Conservation (phyloP, 2,888 invertebrate species). For the Cynaeus angustus region DNA sequence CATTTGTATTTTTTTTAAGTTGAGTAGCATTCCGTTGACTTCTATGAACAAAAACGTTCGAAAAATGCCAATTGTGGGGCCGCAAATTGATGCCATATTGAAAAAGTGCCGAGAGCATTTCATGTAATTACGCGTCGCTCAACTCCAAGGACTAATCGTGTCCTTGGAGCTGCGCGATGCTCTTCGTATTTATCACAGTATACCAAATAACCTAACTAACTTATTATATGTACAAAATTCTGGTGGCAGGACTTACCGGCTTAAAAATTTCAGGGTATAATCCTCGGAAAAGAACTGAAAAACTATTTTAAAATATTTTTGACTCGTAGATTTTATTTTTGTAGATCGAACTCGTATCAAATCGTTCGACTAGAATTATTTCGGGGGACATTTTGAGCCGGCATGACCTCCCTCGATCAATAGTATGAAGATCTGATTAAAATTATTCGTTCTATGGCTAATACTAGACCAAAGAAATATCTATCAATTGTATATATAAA, state of each 20-base stretch:
- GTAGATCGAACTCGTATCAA: slow-evolving; percentile 61
- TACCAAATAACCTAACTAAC: slow-evolving; percentile 61
- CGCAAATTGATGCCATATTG: slow-evolving; percentile 49
- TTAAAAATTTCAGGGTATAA: slow-evolving; percentile 61
- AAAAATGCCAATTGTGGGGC: slow-evolving; percentile 33
- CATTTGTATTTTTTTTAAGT: slow-evolving; percentile 38
- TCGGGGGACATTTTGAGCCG: slow-evolving; percentile 58
- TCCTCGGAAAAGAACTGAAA: slow-evolving; percentile 63
- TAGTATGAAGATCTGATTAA: slow-evolving; percentile 55
- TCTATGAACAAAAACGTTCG: slow-evolving; percentile 27
- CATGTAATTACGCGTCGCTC: slow-evolving; percentile 33
- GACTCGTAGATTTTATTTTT: slow-evolving; percentile 64
- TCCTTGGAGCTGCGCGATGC: slow-evolving; percentile 2
- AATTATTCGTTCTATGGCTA: slow-evolving; percentile 64
- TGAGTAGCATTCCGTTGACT: slow-evolving; percentile 46
- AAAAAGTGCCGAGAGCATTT: slow-evolving; percentile 49
- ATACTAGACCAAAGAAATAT: slow-evolving; percentile 71
- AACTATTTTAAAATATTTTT: slow-evolving; percentile 56
- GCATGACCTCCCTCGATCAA: slow-evolving; percentile 53
- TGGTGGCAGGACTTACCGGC: slow-evolving; percentile 54
- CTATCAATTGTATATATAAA: slow-evolving; percentile 70
- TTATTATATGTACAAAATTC: slow-evolving; percentile 57
- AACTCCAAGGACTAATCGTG: slow-evolving; percentile 3
- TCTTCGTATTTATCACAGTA: slow-evolving; percentile 60
- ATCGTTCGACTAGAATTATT: slow-evolving; percentile 58